A percentile compares a stretch with the other conserved stretches of the same genome.
Evolutionary conservation across 2,797 vertebrate genomes (phyloP).

Genomic region (Leptodactylus fallax): DNA sequence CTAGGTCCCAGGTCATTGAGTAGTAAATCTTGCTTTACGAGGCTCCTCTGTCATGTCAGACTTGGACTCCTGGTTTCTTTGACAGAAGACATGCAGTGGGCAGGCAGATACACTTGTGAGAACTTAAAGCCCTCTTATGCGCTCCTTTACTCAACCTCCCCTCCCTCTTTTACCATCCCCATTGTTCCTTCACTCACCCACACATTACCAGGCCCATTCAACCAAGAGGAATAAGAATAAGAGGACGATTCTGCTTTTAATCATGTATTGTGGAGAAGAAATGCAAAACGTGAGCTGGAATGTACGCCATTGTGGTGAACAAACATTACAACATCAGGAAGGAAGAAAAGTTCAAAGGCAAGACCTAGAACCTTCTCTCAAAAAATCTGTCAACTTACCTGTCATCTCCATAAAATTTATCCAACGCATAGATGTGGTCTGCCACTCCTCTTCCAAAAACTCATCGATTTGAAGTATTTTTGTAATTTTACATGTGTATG

Average conservation of each 20-base stretch:
- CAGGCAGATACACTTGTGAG: conserved; percentile 61
- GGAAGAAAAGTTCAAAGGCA: conserved; percentile 33
- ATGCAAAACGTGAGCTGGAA: conserved; percentile 47
- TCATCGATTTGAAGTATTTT: no score
- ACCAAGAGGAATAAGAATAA: conserved; percentile 40
- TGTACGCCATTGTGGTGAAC: conserved; percentile 18
- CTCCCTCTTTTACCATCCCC: conserved; percentile 29
- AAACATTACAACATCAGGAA: conserved; percentile 30
- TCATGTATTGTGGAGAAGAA: conserved; percentile 54
- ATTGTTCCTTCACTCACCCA: conserved; percentile 59
- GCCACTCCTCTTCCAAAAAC: neutral
- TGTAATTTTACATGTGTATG: no score
- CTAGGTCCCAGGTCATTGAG: conserved; percentile 55
- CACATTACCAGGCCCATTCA: conserved; percentile 59
- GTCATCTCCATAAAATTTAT: no score
- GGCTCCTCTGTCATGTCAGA: conserved; percentile 52
- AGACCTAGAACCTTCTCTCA: neutral
- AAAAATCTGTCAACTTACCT: neutral
- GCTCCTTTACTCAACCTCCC: conserved; percentile 52
- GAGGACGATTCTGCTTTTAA: conserved; percentile 51
- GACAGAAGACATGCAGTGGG: conserved; percentile 60
- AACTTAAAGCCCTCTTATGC: conserved; percentile 62
- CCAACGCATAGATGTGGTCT: neutral
- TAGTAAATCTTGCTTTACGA: conserved; percentile 63
- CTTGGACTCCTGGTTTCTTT: conserved; percentile 51